These are phyloP conservation scores for Brevipalpus yothersi DNA, from an alignment of 1,140 invertebrate species.

Conservation along the genomic window DNA sequence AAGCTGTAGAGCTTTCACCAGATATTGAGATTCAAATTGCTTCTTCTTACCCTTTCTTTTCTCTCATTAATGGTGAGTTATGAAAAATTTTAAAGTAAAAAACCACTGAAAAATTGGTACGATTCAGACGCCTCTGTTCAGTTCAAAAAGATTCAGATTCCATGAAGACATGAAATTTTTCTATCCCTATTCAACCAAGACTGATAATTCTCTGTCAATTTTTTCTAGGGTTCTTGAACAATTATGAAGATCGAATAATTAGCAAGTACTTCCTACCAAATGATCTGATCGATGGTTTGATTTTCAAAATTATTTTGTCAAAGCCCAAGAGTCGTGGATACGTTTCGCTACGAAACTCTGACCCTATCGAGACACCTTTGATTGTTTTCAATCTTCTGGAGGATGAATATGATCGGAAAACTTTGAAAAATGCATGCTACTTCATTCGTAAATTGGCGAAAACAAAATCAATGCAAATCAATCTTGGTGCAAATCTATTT, in stretches of 20 bases:
- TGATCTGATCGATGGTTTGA: neutral
- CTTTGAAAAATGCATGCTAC: slow-evolving; percentile 39
- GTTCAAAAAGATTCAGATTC: too few relatives aligned
- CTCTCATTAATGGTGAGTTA: too few relatives aligned
- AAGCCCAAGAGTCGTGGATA: slow-evolving; percentile 41
- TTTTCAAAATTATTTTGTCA: slow-evolving; percentile 31
- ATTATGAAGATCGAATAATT: neutral
- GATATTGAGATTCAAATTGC: slow-evolving; percentile 59
- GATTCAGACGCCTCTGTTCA: too few relatives aligned
- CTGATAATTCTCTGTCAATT: too few relatives aligned
- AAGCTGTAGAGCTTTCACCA: slow-evolving; percentile 64
- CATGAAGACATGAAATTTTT: too few relatives aligned
- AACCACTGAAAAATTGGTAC: too few relatives aligned
- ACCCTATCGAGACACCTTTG: slow-evolving; percentile 68
- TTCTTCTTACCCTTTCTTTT: too few relatives aligned
- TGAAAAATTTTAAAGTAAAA: too few relatives aligned
- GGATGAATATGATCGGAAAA: slow-evolving; percentile 46
- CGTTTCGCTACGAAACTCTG: slow-evolving; percentile 40
- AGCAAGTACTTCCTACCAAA: neutral
- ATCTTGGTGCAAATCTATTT: neutral
- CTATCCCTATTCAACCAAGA: too few relatives aligned
- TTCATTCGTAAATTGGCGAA: neutral
- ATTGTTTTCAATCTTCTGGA: slow-evolving; percentile 74
- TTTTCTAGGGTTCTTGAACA: too few relatives aligned
- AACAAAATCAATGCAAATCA: neutral